phyloP scores from a whole-genome alignment of 1,140 invertebrate genomes.

The Tetraneura akinire region DNA sequence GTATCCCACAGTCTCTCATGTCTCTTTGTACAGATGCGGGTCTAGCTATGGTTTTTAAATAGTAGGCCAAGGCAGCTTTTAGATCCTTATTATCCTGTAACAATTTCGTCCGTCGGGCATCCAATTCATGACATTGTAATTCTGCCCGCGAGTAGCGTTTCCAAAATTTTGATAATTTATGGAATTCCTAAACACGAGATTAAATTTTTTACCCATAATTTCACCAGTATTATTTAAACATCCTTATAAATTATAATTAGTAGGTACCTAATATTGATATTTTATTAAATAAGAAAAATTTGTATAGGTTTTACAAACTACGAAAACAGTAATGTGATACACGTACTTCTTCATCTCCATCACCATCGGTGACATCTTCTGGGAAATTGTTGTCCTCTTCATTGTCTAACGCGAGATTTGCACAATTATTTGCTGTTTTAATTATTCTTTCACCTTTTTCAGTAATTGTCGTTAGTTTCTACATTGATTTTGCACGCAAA shows the following conservation, averaged over 20 bases:
- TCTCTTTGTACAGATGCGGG: slow-evolving; percentile 31
- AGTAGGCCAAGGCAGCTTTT: slow-evolving; percentile 23
- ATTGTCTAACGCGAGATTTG: slow-evolving; percentile 56
- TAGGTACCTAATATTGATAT: too few relatives aligned
- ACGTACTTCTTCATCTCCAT: slow-evolving; percentile 37
- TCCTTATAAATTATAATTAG: too few relatives aligned
- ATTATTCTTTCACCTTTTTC: slow-evolving; percentile 56
- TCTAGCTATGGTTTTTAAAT: slow-evolving; percentile 20
- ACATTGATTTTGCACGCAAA: background rate
- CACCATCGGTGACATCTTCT: slow-evolving; percentile 45
- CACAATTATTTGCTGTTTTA: slow-evolving; percentile 56
- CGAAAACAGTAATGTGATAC: background rate
- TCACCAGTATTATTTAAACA: too few relatives aligned
- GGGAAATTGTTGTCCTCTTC: slow-evolving; percentile 56
- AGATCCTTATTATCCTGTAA: slow-evolving; percentile 24
- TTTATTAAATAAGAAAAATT: too few relatives aligned
- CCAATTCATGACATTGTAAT: background rate
- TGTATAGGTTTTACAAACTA: too few relatives aligned
- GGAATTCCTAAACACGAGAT: background rate
- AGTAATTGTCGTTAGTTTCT: slow-evolving; percentile 57
- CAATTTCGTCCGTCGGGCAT: background rate
- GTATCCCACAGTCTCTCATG: slow-evolving; percentile 17
- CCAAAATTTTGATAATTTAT: slow-evolving; percentile 30
- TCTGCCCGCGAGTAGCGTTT: background rate
- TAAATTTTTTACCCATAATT: too few relatives aligned